Evolutionary conservation across 2,888 invertebrate species (phyloP).

Genomic region (Apomyelois bistriatella): DNA sequence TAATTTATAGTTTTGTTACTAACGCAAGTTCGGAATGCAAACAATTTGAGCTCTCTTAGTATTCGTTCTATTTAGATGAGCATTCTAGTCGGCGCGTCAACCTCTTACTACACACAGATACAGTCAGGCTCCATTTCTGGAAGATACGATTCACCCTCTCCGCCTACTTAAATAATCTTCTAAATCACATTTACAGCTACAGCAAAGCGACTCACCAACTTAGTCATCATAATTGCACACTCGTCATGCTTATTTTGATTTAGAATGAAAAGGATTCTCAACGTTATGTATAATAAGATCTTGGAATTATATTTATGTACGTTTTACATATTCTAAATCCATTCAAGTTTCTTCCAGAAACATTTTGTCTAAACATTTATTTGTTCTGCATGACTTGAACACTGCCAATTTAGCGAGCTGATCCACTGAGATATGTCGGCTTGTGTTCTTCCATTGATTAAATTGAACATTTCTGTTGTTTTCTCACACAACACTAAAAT

Average conservation of each 20-base stretch:
- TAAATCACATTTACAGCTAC: slow-evolving; percentile 49
- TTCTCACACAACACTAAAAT: no score
- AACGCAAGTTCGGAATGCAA: background rate
- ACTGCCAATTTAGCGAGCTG: no score
- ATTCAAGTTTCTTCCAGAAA: background rate
- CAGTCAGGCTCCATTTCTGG: slow-evolving; percentile 58
- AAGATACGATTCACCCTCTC: slow-evolving; percentile 48
- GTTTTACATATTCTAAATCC: background rate
- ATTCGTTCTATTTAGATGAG: slow-evolving; percentile 3
- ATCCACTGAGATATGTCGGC: no score
- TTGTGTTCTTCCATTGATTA: no score
- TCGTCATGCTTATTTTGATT: slow-evolving; percentile 15
- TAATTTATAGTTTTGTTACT: background rate
- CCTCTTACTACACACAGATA: slow-evolving; percentile 47
- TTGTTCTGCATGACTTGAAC: background rate
- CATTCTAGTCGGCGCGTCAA: slow-evolving; percentile 16
- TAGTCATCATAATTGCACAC: slow-evolving; percentile 22
- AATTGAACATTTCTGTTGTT: no score
- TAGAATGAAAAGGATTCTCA: no score
- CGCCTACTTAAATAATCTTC: slow-evolving; percentile 58
- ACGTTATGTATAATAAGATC: no score
- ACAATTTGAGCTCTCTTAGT: slow-evolving; percentile 1
- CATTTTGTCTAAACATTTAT: background rate
- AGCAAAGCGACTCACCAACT: slow-evolving; percentile 44
- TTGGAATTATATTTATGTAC: no score